Conservation (phyloP, 2,888 invertebrate species). For the Tuta absoluta region DNA sequence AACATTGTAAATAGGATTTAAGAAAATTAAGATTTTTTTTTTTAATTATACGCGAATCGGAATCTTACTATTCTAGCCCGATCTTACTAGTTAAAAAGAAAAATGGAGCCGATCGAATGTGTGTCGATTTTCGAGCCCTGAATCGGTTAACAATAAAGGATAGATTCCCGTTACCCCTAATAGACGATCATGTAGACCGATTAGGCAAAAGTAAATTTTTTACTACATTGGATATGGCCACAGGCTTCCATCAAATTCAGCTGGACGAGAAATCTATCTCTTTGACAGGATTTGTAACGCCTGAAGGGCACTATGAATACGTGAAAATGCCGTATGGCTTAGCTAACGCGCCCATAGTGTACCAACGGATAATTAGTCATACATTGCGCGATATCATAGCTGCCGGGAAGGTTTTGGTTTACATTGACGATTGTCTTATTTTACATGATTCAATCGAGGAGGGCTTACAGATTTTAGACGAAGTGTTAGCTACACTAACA, state of each 20-base stretch:
- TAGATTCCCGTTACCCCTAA: neutral
- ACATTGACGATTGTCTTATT: slow-evolving; percentile 32
- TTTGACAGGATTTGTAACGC: no score
- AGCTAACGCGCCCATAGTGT: slow-evolving; percentile 32
- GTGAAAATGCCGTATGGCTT: slow-evolving; percentile 35
- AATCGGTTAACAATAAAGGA: neutral
- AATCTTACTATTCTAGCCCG: neutral
- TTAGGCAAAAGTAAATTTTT: neutral
- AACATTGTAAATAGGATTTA: no score
- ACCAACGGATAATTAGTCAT: slow-evolving; percentile 9
- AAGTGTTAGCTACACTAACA: slow-evolving; percentile 27
- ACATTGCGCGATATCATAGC: slow-evolving; percentile 24
- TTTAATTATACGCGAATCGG: neutral
- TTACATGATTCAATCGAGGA: slow-evolving; percentile 23
- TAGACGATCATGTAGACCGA: no score
- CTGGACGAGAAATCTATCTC: slow-evolving; percentile 7
- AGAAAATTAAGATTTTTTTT: no score
- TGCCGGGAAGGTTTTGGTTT: slow-evolving; percentile 28
- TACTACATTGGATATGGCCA: slow-evolving; percentile 6
- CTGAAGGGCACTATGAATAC: slow-evolving; percentile 33
- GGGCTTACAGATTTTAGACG: slow-evolving; percentile 10
- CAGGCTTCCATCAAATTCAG: slow-evolving; percentile 13
- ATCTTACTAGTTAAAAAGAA: slow-evolving; percentile 5
- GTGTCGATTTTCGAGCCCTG: slow-evolving; percentile 8
- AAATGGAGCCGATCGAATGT: neutral